Evolutionary conservation across 2,888 invertebrate genomes (phyloP), one percentile per base, ranked within the genome.

Genomic region (Crossocerus cetratus): DNA sequence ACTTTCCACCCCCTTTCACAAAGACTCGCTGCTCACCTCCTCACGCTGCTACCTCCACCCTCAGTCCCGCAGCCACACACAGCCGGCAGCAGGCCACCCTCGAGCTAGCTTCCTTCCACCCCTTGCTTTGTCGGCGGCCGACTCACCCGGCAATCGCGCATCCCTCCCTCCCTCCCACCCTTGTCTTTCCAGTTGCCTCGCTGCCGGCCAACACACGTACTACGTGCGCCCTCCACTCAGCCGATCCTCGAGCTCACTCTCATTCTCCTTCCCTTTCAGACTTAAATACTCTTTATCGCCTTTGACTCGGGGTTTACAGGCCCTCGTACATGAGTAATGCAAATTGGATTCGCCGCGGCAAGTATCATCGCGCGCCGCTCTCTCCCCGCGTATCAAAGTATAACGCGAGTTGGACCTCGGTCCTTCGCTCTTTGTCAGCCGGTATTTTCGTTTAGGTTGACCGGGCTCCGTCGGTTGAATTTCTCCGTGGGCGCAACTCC

Each of bases 1-100:
- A 61, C 75, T 75, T 82, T 80, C 73, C 74, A 69, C 69, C 74
- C 72, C 67, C 73, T 82, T 78, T 80, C 72, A 79, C 73, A 79
- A 81, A 81, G 79, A 74, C 72, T 44, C 53, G 22, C 43, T 32
- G 55, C 63, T 59, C 71, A 53, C 63, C 64, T 62, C 67, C 61
- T 63, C 59, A 21, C 49, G 14, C 65, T 65, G 54, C 76, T 60
- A 71, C 73, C 62, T 63, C 65, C 58, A 73, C 68, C 71, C 65
- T 53, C 60, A 70, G 32, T 32, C 32, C 32, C 32, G 32, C 32
- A 32, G 63, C 63, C 56, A 49, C 70, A 54, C 67, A 55, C 65
- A 62, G 57, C 59, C 59, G 49, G 59, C 22, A 43, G 53, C 32
- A 32, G 3, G 13, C 14, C 8, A 20, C 20, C 18, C 42, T 45